Evolutionary conservation across 2,888 invertebrate genomes (phyloP).

Genomic region (Noctua janthe): DNA sequence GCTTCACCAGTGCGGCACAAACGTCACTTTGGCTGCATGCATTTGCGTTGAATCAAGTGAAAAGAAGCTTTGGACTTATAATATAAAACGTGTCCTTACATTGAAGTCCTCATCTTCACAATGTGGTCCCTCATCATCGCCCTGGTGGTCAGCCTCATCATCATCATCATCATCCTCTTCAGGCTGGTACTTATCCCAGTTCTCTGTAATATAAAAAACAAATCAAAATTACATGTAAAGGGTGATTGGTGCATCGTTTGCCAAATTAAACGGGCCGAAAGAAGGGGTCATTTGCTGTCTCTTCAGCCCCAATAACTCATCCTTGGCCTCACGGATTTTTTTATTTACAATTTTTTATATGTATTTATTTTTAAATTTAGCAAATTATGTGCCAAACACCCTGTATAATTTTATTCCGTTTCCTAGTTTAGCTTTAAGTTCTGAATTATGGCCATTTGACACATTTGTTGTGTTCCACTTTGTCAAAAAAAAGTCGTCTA

Average conservation of each 20-base stretch:
- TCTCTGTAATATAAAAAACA: slow-evolving; percentile 81
- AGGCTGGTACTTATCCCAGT: slow-evolving; percentile 92
- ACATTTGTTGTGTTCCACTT: background rate
- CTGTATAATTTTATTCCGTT: too few relatives aligned
- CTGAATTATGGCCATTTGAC: too few relatives aligned
- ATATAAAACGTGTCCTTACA: slow-evolving; percentile 82
- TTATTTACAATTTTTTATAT: background rate
- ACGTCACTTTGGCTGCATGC: background rate
- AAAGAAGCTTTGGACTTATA: background rate
- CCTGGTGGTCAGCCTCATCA: slow-evolving; percentile 31
- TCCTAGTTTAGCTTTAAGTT: too few relatives aligned
- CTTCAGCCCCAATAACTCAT: background rate
- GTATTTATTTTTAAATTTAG: background rate
- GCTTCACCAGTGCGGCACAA: background rate
- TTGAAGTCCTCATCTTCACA: slow-evolving; percentile 96
- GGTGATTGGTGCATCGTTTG: too few relatives aligned
- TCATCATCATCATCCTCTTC: slow-evolving; percentile 73
- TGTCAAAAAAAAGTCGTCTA: background rate
- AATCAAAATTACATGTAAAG: background rate
- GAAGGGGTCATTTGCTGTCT: background rate
- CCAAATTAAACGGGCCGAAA: background rate
- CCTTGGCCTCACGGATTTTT: background rate
- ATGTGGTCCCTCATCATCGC: slow-evolving; percentile 85
- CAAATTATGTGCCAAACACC: too few relatives aligned
- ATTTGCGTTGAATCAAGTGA: background rate